Evolutionary conservation across 2,797 vertebrate genomes (phyloP), one percentile per base, ranked within the genome.

Genomic region (Schizopygopsis malacanthus): DNA sequence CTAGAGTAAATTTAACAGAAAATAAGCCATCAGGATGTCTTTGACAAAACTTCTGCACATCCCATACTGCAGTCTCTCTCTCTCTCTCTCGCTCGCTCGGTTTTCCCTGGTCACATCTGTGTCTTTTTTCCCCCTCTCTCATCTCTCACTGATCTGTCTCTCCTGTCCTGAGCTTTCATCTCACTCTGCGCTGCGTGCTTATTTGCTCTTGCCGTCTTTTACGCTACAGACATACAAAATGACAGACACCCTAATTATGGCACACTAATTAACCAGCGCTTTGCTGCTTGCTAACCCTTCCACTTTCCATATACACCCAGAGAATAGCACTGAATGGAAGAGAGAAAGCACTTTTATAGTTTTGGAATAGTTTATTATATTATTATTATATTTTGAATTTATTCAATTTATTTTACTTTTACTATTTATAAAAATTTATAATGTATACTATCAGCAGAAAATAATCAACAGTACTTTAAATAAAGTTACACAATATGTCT

Each of bases 201-300:
- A 86, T 50, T 87, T 33, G 72, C 65, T 90, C 87, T 81, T 86
- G 73, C 84, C 45, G 67, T 86, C 87, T 87, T 84, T 86, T 79
- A 85, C 70, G 73, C 88, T 85, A 87, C 89, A 89, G 88, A 90
- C 83, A 88, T 90, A 89, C 87, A 88, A 83, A 87, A 85, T 90
- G 91, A 90, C 89, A 92, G 89, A 90, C 84, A 86, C 82, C 81
- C 89, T 91, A 90, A 92, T 92, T 90, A 90, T 81, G 81, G 90
- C 85, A 84, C 87, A 86, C 86, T 92, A 90, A 90, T 92, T 90
- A 92, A 90, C 86, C 85, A 88, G 85, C 79, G 80, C 87, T 88
- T 80, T 83, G 86, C 85, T 79, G 87, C 84, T 83, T 72, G 63
- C 81, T 86, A 90, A 81, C 88, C 86, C 71, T 79, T 82, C 22